Evolutionary conservation across 2,888 invertebrate genomes (phyloP).

Genomic region (Ophonus ardosiacus): DNA sequence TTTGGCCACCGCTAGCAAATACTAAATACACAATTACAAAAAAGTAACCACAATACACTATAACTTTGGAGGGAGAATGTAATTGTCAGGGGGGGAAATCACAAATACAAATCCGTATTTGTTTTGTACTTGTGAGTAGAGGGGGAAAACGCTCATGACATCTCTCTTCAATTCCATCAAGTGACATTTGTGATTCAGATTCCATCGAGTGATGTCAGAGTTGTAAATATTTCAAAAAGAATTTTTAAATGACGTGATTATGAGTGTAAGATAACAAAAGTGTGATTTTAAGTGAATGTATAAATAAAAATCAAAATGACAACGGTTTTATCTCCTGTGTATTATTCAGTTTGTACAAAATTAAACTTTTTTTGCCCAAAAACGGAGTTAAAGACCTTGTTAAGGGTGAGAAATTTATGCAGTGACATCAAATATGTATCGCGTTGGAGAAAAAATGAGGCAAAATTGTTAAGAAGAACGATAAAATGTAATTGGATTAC

Average conservation of each 20-base stretch:
- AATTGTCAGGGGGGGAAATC: constrained; percentile 37
- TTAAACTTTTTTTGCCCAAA: constrained; percentile 42
- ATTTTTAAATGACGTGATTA: neutral
- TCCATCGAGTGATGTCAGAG: constrained; percentile 28
- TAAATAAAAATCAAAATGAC: constrained; percentile 67
- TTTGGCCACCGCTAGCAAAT: no score
- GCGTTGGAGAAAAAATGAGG: constrained; percentile 23
- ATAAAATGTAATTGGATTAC: constrained; percentile 59
- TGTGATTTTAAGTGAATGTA: constrained; percentile 36
- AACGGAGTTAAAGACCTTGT: constrained; percentile 33
- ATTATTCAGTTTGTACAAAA: constrained; percentile 55
- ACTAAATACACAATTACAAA: no score
- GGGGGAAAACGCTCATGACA: constrained; percentile 48
- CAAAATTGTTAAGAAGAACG: constrained; percentile 2
- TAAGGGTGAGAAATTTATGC: neutral
- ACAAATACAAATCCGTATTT: constrained; percentile 4
- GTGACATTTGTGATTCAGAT: constrained; percentile 23
- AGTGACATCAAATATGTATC: constrained; percentile 9
- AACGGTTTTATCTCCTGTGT: constrained; percentile 57
- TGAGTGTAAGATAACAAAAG: constrained; percentile 57
- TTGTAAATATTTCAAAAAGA: constrained; percentile 22
- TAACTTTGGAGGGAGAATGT: no score
- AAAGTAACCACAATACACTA: no score
- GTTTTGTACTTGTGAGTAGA: constrained; percentile 35
- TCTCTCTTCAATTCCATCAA: constrained; percentile 39